phyloP scores from a whole-genome alignment of 2,888 invertebrate species.

The Drosophila setosimentum region DNA sequence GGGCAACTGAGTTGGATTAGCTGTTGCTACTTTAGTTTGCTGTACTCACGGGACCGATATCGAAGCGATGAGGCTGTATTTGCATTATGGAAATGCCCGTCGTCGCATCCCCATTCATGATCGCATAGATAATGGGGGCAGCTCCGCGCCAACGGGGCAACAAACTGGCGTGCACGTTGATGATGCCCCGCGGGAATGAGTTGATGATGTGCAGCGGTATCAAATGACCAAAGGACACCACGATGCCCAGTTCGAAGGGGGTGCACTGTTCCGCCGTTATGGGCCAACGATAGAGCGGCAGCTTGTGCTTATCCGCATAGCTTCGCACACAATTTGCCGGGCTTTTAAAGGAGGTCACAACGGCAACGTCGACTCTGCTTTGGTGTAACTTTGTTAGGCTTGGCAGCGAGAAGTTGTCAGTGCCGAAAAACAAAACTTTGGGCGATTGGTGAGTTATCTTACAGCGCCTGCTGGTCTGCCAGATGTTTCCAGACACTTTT shows the following conservation, averaged over 20 bases:
- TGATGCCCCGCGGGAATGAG: conserved; percentile 94
- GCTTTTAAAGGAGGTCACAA: conserved; percentile 89
- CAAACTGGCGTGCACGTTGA: conserved; percentile 97
- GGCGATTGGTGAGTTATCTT: conserved; percentile 34
- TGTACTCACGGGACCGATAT: conserved; percentile 88
- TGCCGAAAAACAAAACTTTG: conserved; percentile 93
- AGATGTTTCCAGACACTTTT: conserved; percentile 57
- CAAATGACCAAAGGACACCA: conserved; percentile 97
- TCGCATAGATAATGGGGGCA: conserved; percentile 94
- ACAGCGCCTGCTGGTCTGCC: conserved; percentile 7
- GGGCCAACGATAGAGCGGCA: conserved; percentile 90
- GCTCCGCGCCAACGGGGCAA: conserved; percentile 97
- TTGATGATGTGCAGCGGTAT: conserved; percentile 92
- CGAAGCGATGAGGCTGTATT: conserved; percentile 93
- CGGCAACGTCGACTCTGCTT: conserved; percentile 87
- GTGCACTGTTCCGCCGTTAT: conserved; percentile 82
- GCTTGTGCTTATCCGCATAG: conserved; percentile 88
- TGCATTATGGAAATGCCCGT: conserved; percentile 96
- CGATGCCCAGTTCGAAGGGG: conserved; percentile 93
- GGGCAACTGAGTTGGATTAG: not conserved
- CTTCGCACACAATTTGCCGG: conserved; percentile 88
- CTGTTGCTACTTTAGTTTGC: not conserved
- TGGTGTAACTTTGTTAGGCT: conserved; percentile 87
- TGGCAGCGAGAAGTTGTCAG: conserved; percentile 92
- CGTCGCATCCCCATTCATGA: conserved; percentile 92